Base-by-base conservation (phyloP, 2,797 vertebrate species). In the Sebastes miniatus region DNA sequence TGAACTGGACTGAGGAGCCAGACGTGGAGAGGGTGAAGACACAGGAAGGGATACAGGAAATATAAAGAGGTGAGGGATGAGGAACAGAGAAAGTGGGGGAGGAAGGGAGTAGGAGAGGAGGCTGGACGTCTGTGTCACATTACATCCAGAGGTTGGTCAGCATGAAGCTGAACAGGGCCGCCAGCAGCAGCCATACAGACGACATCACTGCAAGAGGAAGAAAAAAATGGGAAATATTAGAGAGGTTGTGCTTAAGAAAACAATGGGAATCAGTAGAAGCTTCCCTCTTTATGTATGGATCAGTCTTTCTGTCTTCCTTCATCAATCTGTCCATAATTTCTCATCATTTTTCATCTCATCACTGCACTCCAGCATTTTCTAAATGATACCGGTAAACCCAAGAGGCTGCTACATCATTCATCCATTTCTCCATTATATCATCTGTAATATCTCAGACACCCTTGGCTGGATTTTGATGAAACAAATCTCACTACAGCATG, bases 111-210 rank as follows among this genome's bases (percentile, higher is more conserved):
- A 27, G 13, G 4, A 4, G 6, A 54, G 14, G 62, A 77, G 52
- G 64, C 4, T 12, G 56, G 74, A 64, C 1, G 2, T 3, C 8
- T 16, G 31, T 11, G n/a, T 11, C 16, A 25, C 11, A 24, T 25
- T 84, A 91, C 56, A 89, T 84, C 54, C 79, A 89, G 81, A 89
- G 4, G 87, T 79, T 78, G 61, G 86, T 83, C 85, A 94, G 27
- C 67, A 87, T 63, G 77, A 76, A 9, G 87, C 86, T 67, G 77
- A 93, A 71, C 68, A 92, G 69, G n/a, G 76, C 58, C 16, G 79
- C 3, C 76, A 93, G 69, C 50, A 94, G 77, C 83, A 95, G 69
- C 63, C 89, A 82, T 2, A 52, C 69, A 1, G 90, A 90, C 4
- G 94, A 94, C 54, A 83, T 73, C 69, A 74, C 94, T 95, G 83